Evolutionary conservation across 2,888 invertebrate genomes (phyloP).

Genomic region (Chalcis sispes): DNA sequence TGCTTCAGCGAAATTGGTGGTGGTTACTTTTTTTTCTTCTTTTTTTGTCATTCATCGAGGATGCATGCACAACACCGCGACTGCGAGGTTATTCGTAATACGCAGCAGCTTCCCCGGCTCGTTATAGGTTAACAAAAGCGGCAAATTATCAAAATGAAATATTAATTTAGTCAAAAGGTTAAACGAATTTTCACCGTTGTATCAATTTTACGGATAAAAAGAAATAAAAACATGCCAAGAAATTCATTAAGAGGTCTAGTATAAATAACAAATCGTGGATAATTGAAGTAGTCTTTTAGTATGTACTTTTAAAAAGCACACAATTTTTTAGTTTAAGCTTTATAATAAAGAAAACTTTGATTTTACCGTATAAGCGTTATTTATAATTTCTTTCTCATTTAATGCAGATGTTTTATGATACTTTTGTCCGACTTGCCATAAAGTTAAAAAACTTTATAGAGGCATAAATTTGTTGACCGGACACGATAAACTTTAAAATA

Average conservation of each 20-base stretch:
- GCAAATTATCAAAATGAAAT: constrained; percentile 13
- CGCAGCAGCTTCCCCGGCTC: neutral
- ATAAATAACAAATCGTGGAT: too few relatives aligned
- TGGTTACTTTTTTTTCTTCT: constrained; percentile 26
- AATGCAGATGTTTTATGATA: constrained; percentile 55
- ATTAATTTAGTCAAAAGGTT: too few relatives aligned
- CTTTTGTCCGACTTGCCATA: constrained; percentile 56
- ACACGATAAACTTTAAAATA: constrained; percentile 74
- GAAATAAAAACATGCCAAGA: too few relatives aligned
- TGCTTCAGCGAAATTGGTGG: constrained; percentile 47
- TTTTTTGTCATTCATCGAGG: too few relatives aligned
- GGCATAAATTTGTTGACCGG: constrained; percentile 72
- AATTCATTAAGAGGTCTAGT: too few relatives aligned
- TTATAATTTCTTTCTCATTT: constrained; percentile 55
- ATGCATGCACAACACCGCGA: neutral
- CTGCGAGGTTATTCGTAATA: constrained; percentile 7
- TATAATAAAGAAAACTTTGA: constrained; percentile 48
- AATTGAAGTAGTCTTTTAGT: too few relatives aligned
- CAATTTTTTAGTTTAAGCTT: constrained; percentile 33
- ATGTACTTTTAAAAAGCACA: neutral
- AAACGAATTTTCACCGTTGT: too few relatives aligned
- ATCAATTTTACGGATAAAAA: too few relatives aligned
- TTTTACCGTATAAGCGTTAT: constrained; percentile 40
- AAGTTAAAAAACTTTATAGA: constrained; percentile 69
- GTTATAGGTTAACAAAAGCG: neutral